Evolutionary conservation across 1,140 invertebrate species (phyloP).

Genomic region (Ladona fulva): DNA sequence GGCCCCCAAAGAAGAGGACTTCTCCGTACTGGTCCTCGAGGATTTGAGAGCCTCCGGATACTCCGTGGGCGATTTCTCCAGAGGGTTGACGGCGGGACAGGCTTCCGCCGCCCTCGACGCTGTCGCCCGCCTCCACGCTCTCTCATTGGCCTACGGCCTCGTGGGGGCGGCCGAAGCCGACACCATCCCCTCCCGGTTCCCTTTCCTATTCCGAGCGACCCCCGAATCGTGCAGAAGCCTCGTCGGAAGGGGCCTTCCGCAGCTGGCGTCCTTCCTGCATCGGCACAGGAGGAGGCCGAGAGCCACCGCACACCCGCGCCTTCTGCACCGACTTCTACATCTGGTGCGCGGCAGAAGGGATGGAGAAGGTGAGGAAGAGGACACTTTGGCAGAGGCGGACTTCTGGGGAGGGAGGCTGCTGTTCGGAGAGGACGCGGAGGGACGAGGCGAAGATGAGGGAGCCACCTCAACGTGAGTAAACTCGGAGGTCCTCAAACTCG

Average conservation of each 20-base stretch:
- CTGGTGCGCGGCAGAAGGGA: not conserved
- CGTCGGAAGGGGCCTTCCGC: conserved; percentile 61
- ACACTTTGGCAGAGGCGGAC: conserved; percentile 22
- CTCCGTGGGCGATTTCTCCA: conserved; percentile 51
- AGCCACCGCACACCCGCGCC: conserved; percentile 13
- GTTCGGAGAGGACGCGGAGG: not conserved
- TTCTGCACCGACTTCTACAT: conserved; percentile 21
- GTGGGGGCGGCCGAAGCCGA: conserved; percentile 40
- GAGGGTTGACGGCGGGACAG: conserved; percentile 55
- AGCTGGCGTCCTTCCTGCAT: conserved; percentile 57
- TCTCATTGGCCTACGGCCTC: conserved; percentile 54
- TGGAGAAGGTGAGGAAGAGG: not conserved
- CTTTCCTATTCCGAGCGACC: conserved; percentile 62
- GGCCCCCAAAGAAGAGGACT: conserved; percentile 19
- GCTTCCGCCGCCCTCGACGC: conserved; percentile 54
- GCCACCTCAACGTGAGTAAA: not conserved
- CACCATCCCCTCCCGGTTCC: conserved; percentile 52
- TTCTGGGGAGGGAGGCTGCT: not conserved
- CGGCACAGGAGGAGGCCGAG: conserved; percentile 28
- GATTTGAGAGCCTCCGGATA: conserved; percentile 46
- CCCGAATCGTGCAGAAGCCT: conserved; percentile 68
- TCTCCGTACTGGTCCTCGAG: conserved; percentile 53
- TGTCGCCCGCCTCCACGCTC: conserved; percentile 58
- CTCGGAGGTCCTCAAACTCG: not conserved
- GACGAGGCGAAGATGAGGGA: not conserved